Percentiles rank a stretch among this genome's conserved stretches.
phyloP scores from a whole-genome alignment of 2,113 vertebrate genomes.

The Salvelinus alpinus region DNA sequence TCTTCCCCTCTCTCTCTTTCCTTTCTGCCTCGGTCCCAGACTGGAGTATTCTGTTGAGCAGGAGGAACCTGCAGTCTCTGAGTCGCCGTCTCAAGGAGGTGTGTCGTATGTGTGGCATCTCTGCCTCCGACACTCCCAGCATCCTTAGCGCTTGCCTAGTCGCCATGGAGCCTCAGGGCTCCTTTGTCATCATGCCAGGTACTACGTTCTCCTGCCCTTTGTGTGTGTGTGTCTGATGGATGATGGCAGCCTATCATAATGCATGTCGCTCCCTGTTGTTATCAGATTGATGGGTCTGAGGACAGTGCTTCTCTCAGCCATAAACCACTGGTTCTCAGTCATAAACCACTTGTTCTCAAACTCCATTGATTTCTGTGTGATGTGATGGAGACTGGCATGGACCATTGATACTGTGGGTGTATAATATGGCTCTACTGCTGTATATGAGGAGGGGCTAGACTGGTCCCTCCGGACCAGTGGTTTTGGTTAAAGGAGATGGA shows the following conservation, averaged over 20 bases:
- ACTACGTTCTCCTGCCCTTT: slow-evolving; percentile 16
- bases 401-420: too few species aligned
- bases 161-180: slow-evolving; percentile 97
- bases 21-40: slow-evolving; percentile 75
- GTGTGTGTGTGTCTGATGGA: slow-evolving; percentile 44
- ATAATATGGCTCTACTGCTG: background rate
- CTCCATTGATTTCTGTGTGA: slow-evolving; percentile 60
- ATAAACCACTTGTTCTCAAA: slow-evolving; percentile 63
- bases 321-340: slow-evolving; percentile 59
- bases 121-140: slow-evolving; percentile 94
- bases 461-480: background rate
- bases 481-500: too few species aligned
- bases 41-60: slow-evolving; percentile 97
- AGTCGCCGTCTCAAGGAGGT: slow-evolving; percentile 86
- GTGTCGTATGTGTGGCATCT: slow-evolving; percentile 95
- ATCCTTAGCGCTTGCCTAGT: slow-evolving; percentile 97
- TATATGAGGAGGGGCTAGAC: background rate
- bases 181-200: slow-evolving; percentile 99
- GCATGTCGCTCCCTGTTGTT: slow-evolving; percentile 47
- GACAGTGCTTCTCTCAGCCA: slow-evolving; percentile 54
- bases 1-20: slow-evolving; percentile 66
- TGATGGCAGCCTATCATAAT: slow-evolving; percentile 53
- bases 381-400: slow-evolving; percentile 54
- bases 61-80: slow-evolving; percentile 92
- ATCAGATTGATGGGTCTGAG: slow-evolving; percentile 62